These are phyloP conservation scores for Pseudococcus viburni DNA, from an alignment of 2,888 invertebrate genomes.

Conservation along the genomic window DNA sequence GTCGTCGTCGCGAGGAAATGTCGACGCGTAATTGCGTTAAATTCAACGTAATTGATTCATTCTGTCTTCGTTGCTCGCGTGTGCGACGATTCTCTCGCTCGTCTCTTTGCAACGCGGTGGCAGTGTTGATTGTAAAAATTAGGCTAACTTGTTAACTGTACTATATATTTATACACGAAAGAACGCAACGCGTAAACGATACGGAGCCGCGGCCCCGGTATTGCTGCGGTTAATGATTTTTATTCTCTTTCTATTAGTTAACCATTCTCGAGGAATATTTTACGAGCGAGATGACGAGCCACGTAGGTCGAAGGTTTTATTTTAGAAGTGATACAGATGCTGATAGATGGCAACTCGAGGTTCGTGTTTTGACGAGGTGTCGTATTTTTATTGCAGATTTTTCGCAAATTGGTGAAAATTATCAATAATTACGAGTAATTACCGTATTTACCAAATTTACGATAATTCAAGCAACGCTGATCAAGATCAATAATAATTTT, in stretches of 20 bases:
- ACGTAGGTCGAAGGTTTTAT: background rate
- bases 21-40: conserved; percentile 58
- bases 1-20: conserved; percentile 14
- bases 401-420: too few relatives aligned
- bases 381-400: too few relatives aligned
- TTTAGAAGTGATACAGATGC: background rate
- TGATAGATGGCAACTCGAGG: background rate
- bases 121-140: conserved; percentile 33
- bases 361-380: background rate
- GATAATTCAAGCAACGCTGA: too few relatives aligned
- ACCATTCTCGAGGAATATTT: background rate
- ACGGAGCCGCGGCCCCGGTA: background rate
- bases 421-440: too few relatives aligned
- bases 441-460: too few relatives aligned
- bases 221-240: conserved; percentile 47
- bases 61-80: conserved; percentile 41
- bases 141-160: conserved; percentile 57
- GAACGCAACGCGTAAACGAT: conserved; percentile 34
- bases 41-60: conserved; percentile 47
- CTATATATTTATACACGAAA: conserved; percentile 29
- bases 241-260: conserved; percentile 21
- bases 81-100: conserved; percentile 28
- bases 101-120: background rate
- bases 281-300: background rate
- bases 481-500: too few relatives aligned